A percentile compares a stretch with the other conserved stretches of the same genome.
Conservation (phyloP, 2,888 invertebrate genomes). For the Cepaea hortensis region DNA sequence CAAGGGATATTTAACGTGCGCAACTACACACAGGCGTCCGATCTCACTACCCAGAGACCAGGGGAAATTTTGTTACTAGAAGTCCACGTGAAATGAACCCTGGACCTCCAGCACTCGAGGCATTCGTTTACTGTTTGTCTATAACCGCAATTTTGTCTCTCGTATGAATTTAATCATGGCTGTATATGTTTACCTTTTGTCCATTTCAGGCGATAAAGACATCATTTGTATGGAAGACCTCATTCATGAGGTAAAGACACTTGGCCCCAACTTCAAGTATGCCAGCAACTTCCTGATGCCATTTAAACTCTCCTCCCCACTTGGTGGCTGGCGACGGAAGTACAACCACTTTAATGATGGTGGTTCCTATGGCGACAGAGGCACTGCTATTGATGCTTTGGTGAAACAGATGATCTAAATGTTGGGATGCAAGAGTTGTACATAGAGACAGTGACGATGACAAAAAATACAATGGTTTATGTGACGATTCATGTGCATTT, state of each 20-base stretch:
- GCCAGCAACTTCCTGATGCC: conserved; percentile 99
- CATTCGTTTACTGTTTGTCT: no score
- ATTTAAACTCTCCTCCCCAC: conserved; percentile 98
- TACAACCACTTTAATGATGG: conserved; percentile 99
- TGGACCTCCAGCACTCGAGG: no score
- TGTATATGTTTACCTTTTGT: not conserved
- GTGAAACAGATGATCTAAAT: conserved; percentile 95
- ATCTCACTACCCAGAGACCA: no score
- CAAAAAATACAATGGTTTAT: no score
- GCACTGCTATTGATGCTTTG: conserved; percentile 96
- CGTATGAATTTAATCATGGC: no score
- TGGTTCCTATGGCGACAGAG: conserved; percentile 99
- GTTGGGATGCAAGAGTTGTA: not conserved
- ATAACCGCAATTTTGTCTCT: no score
- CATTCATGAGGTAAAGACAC: conserved; percentile 95
- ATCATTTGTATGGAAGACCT: conserved; percentile 99
- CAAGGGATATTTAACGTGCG: no score
- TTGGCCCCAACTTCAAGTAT: conserved; percentile 90
- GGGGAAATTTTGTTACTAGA: no score
- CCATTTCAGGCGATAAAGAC: conserved; percentile 80
- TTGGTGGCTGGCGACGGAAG: conserved; percentile 99
- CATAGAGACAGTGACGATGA: not conserved
- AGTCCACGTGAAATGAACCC: no score
- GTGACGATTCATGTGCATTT: no score
- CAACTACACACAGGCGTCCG: no score